Evolutionary conservation across 2,797 vertebrate genomes (phyloP).

Genomic region (Myotis vivesi): DNA sequence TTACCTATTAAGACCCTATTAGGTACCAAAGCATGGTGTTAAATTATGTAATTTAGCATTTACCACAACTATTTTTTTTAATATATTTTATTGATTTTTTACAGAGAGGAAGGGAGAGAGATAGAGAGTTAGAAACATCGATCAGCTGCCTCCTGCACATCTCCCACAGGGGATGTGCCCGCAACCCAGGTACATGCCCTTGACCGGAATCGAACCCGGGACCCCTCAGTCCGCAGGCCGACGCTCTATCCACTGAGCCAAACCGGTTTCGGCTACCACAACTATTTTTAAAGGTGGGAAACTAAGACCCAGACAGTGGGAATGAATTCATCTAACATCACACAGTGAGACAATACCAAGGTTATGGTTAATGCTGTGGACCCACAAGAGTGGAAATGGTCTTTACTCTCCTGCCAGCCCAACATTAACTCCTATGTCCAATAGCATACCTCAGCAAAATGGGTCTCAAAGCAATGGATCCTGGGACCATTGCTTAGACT

Average conservation of each 20-base stretch:
- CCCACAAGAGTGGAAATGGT: neutral
- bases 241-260: too few relatives aligned
- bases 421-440: neutral
- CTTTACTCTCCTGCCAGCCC: neutral
- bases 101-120: too few relatives aligned
- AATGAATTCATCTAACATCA: neutral
- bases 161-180: too few relatives aligned
- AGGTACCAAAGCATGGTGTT: neutral
- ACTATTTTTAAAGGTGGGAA: slow-evolving; percentile 27
- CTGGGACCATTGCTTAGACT: neutral
- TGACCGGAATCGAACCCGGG: too few relatives aligned
- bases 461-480: neutral
- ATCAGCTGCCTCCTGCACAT: too few relatives aligned
- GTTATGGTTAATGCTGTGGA: neutral
- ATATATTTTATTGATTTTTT: too few relatives aligned
- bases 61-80: neutral
- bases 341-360: neutral
- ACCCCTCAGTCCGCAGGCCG: too few relatives aligned
- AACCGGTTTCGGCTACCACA: too few relatives aligned
- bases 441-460: neutral
- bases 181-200: too few relatives aligned
- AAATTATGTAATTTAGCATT: slow-evolving; percentile 9
- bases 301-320: neutral
- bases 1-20: neutral
- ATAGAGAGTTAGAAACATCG: too few relatives aligned